Evolutionary conservation across 2,113 vertebrate genomes (phyloP).

Genomic region (Cheilinus undulatus): DNA sequence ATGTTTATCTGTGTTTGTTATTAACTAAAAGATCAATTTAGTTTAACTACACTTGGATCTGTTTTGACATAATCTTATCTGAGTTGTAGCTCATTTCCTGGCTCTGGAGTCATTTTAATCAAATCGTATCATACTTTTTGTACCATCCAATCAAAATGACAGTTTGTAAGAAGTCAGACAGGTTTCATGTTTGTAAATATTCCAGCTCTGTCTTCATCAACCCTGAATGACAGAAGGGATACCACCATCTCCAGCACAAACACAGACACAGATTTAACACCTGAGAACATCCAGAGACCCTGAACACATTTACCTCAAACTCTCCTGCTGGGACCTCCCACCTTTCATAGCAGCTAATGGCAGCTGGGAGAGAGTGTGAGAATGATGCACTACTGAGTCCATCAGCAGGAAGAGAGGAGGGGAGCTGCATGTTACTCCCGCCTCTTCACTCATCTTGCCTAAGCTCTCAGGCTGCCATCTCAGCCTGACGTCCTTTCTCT

Average conservation of each 20-base stretch:
- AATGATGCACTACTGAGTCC: conserved; percentile 22
- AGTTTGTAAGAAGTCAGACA: too few species aligned
- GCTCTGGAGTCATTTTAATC: too few species aligned
- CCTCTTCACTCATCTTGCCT: not conserved
- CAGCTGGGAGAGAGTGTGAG: conserved; percentile 21
- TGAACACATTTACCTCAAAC: not conserved
- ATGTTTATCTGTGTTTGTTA: too few species aligned
- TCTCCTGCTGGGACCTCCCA: conserved; percentile 31
- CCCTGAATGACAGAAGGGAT: not conserved
- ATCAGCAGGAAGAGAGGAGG: conserved; percentile 9
- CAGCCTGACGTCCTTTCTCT: not conserved
- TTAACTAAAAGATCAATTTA: too few species aligned
- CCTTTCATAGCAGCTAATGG: conserved; percentile 18
- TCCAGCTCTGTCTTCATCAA: not conserved
- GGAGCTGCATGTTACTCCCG: not conserved
- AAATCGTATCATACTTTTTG: too few species aligned
- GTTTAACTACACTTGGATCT: too few species aligned
- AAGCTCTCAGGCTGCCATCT: not conserved
- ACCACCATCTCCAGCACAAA: not conserved
- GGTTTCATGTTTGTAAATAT: not conserved
- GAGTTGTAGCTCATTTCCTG: too few species aligned
- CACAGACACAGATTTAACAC: not conserved
- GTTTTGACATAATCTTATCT: too few species aligned
- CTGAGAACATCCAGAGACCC: not conserved
- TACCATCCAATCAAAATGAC: too few species aligned